Base-by-base conservation (phyloP, 2,797 vertebrate genomes). In the Rhabdophis nuchalis region DNA sequence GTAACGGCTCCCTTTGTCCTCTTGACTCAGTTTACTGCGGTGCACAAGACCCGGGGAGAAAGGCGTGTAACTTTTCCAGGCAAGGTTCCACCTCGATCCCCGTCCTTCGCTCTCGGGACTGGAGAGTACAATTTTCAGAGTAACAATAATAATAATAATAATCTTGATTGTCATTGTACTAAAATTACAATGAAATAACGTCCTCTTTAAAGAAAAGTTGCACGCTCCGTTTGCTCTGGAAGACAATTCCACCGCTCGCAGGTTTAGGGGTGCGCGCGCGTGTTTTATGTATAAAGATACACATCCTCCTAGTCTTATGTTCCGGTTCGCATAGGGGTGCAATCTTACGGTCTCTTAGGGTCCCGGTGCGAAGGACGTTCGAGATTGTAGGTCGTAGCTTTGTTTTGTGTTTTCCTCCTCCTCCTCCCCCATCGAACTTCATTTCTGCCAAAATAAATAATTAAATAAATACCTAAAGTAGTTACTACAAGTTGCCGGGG, bases 1-100 rank as follows among this genome's bases (percentile, higher is more conserved):
- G 58, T 89, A 82, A 90, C 29, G 86, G 89, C 85, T 90, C 86
- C 86, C 86, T 93, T 91, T 93, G 89, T 93, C 36, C 61, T 41
- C 87, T n/a, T 2, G 77, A n/a, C 88, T 68, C 82, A 2, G 9
- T 64, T 68, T 36, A n/a, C 25, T 11, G 32, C 27, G 27, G 27
- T 29, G 52, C 87, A 8, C 72, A 46, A 82, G 10, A 82, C 20
- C 36, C 10, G 8, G 68, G 72, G 72, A 20, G 36, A 82, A 46
- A 46, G 36, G 18, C 3, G 60, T 11, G 1, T 5, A 14, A 25
- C 41, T 58, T 82, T 86, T 16, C 4, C 41, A 29, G 3, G 0
- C 77, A 9, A 6, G 58, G 27, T 25, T 46, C 41, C 36, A 23
- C 36, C 10, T 82, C 72, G 72, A 11, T 18, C 86, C 86, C 57